Evolutionary conservation across 1,140 invertebrate genomes (phyloP).

Genomic region (Caligus rogercresseyi): DNA sequence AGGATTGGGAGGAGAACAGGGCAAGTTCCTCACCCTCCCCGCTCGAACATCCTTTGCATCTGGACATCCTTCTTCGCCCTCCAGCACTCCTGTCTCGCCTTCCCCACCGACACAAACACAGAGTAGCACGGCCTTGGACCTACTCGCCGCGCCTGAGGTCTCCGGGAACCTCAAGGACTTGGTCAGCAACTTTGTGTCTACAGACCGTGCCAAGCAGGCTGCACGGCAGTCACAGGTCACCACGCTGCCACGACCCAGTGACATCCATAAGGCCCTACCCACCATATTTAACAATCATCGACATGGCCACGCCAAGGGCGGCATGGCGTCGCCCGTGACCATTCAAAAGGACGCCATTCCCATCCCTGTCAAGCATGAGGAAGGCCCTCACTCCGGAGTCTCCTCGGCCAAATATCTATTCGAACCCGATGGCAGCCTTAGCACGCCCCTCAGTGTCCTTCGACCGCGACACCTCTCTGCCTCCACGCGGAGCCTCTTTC

Average conservation of each 20-base stretch:
- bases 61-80: background rate
- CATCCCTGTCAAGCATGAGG: background rate
- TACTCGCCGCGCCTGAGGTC: slow-evolving; percentile 1
- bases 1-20: too few relatives aligned
- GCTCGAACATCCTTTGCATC: background rate
- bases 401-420: background rate
- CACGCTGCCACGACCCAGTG: background rate
- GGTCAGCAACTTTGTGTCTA: slow-evolving; percentile 19
- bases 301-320: background rate
- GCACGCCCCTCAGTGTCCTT: background rate
- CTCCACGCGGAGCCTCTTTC: background rate
- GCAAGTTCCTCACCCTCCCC: background rate
- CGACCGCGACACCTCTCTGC: background rate
- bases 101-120: background rate
- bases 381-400: background rate
- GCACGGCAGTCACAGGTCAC: slow-evolving; percentile 3
- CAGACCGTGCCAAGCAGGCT: slow-evolving; percentile 19
- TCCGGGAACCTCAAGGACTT: slow-evolving; percentile 16
- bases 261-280: background rate
- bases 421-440: background rate
- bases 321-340: background rate
- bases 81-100: background rate
- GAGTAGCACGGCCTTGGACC: background rate
- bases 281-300: background rate
- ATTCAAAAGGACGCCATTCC: background rate